Evolutionary conservation across 2,797 vertebrate genomes (phyloP), one percentile per base, ranked within the genome.

Genomic region (Sorex maritimensis): DNA sequence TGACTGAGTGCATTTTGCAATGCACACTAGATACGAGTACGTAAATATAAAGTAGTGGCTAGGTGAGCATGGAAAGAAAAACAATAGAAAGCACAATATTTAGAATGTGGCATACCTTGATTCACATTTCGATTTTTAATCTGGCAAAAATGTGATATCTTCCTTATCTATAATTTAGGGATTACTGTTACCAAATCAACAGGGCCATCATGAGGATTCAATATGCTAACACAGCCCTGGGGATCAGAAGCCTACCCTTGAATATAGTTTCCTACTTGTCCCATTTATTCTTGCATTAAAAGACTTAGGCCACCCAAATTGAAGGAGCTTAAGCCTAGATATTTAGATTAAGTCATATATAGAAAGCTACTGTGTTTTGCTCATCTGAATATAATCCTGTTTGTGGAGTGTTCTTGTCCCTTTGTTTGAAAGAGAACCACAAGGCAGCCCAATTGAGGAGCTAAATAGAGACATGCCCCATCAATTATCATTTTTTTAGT

Each of bases 131-230:
- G 26, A 19, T 91, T 90, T 93, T 28, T 46, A 24, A 52, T 30
- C 34, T 83, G 46, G 15, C 34, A 49, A 7, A 63, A 69, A 19
- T 78, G 15, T 63, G 63, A 34, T 65, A 14, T 73, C 30, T 79
- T 86, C 12, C 67, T 94, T 63, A 23, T 85, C n/a, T 86, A 8
- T 78, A 72, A 69, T 81, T 85, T 34, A 84, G 58, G 28, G 41
- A 55, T 71, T 19, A 11, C 7, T 68, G 26, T 83, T 46, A 73
- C 38, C 26, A 84, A 81, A 65, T n/a, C 30, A 73, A 73, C 49
- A n/a, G 21, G 34, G 5, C 55, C 15, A 7, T 86, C 4, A 9
- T 11, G 7, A 14, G 15, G 49, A 44, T 58, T 93, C 58, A 79
- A 2, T 79, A 52, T 41, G 26, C 30, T n/a, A 67, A 46, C 8